Evolutionary conservation across 2,888 invertebrate species (phyloP).

Genomic region (Lithophane leautieri): DNA sequence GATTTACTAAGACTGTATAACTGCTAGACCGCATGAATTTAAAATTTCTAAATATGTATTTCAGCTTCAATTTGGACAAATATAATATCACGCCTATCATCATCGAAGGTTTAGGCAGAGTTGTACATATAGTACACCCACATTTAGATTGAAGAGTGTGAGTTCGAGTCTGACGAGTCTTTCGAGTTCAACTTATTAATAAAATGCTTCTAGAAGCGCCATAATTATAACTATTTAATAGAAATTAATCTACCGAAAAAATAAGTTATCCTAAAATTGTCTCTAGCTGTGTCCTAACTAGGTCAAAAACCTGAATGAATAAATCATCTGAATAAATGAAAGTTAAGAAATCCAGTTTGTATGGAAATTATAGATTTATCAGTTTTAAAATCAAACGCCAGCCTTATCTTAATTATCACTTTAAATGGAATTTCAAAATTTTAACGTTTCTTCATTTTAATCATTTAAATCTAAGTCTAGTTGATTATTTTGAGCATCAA

Average conservation of each 20-base stretch:
- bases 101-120: background rate
- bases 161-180: too few species aligned
- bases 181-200: background rate
- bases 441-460: background rate
- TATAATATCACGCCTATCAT: background rate
- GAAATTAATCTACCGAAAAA: background rate
- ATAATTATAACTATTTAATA: background rate
- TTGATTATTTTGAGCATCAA: background rate
- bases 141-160: background rate
- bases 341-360: background rate
- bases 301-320: background rate
- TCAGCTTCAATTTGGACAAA: background rate
- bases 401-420: conserved; percentile 14
- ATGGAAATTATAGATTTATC: background rate
- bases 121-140: too few species aligned
- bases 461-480: background rate
- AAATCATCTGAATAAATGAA: background rate
- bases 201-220: background rate
- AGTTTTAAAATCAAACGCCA: conserved; percentile 1
- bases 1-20: conserved; percentile 16
- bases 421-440: conserved; percentile 9
- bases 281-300: background rate
- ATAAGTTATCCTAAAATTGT: background rate
- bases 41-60: background rate
- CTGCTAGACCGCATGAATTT: background rate